These are phyloP conservation scores for Podarcis lilfordi DNA, from an alignment of 2,797 vertebrate genomes.

Conservation along the genomic window DNA sequence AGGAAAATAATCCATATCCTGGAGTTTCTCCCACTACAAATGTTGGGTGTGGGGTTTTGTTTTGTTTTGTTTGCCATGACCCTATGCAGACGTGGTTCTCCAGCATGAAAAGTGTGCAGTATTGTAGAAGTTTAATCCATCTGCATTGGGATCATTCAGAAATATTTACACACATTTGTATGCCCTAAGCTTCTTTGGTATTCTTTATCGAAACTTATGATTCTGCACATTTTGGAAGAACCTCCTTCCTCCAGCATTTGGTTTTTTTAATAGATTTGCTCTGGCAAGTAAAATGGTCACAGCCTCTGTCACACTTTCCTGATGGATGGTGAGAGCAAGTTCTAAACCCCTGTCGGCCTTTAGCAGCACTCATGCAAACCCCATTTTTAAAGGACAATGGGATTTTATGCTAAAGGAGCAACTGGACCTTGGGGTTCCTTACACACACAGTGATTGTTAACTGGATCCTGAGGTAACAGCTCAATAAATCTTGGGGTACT, in stretches of 20 bases:
- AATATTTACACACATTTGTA: neutral
- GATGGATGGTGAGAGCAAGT: neutral
- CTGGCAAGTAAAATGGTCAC: neutral
- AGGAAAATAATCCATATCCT: neutral
- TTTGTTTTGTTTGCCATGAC: neutral
- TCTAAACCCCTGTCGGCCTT: neutral
- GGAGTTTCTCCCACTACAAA: neutral
- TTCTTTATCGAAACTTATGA: neutral
- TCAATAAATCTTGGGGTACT: neutral
- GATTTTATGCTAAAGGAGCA: neutral
- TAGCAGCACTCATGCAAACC: neutral
- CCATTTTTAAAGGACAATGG: neutral
- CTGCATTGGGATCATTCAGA: neutral
- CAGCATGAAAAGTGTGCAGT: neutral
- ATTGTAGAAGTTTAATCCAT: neutral
- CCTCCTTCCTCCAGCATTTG: neutral
- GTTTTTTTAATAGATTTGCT: neutral
- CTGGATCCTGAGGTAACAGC: neutral
- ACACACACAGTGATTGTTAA: neutral
- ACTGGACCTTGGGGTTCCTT: neutral
- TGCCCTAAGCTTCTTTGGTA: neutral
- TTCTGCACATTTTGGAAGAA: neutral
- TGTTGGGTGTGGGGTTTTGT: neutral
- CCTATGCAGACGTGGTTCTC: neutral
- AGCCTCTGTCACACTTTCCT: neutral